phyloP scores from a whole-genome alignment of 2,113 vertebrate genomes.

The Chloropsis cyanopogon region DNA sequence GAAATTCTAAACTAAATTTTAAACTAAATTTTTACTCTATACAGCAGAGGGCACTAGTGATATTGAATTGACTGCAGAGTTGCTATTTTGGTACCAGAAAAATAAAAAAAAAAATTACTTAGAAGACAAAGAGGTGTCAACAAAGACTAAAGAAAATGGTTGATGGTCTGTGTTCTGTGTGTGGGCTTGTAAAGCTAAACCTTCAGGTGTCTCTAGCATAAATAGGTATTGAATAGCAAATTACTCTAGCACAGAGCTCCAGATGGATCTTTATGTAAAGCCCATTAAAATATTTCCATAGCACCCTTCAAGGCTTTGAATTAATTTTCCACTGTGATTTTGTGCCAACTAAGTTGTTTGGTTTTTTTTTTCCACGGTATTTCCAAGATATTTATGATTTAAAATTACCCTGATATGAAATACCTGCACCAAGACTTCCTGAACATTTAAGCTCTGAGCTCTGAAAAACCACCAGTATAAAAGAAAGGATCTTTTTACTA shows the following conservation, averaged over 20 bases:
- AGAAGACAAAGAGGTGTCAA: background rate
- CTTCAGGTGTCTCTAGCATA: background rate
- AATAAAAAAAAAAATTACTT: background rate
- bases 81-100: background rate
- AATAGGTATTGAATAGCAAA: background rate
- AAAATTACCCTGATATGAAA: background rate
- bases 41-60: constrained; percentile 55
- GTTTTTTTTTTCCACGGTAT: background rate
- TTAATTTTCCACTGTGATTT: background rate
- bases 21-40: background rate
- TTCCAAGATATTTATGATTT: background rate
- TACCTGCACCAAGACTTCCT: background rate
- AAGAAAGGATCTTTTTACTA: background rate
- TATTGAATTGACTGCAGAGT: background rate
- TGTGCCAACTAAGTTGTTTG: background rate
- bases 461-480: background rate
- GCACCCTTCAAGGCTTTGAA: background rate
- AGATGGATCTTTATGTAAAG: constrained; percentile 8
- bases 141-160: background rate
- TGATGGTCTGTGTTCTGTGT: background rate
- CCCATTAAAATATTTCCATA: constrained; percentile 10
- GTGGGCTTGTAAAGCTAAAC: background rate
- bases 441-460: background rate
- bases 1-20: background rate
- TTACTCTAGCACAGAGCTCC: background rate